Evolutionary conservation across 2,113 vertebrate species (phyloP).

Genomic region (Setophaga kirtlandii): DNA sequence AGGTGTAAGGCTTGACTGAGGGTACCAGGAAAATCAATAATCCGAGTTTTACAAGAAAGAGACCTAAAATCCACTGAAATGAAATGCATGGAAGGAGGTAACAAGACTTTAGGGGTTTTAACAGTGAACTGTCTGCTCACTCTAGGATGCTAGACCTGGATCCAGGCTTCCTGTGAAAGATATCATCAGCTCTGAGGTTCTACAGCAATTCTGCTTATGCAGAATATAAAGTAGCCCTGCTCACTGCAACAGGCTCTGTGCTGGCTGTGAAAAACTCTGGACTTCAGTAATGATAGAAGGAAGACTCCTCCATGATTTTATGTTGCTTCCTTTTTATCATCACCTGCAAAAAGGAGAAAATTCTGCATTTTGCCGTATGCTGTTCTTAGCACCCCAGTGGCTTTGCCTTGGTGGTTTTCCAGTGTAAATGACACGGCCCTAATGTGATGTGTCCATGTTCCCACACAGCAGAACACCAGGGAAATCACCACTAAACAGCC

Average conservation of each 20-base stretch:
- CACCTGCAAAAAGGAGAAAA: neutral
- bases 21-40: neutral
- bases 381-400: neutral
- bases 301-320: neutral
- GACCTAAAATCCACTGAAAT: neutral
- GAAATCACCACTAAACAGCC: constrained; percentile 8
- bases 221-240: neutral
- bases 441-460: neutral
- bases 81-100: neutral
- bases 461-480: neutral
- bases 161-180: neutral
- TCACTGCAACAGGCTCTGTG: neutral
- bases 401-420: neutral
- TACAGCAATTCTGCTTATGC: neutral
- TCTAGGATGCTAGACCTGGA: neutral
- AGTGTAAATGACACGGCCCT: neutral
- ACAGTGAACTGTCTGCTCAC: neutral
- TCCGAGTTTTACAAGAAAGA: neutral
- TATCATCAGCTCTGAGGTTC: neutral
- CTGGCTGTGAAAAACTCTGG: neutral
- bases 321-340: neutral
- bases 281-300: neutral
- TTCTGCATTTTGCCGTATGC: neutral
- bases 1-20: neutral
- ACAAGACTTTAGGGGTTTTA: neutral